A percentile compares a stretch with the other conserved stretches of the same genome.
Evolutionary conservation across 2,113 vertebrate species (phyloP).

Genomic region (Balaeniceps rex): DNA sequence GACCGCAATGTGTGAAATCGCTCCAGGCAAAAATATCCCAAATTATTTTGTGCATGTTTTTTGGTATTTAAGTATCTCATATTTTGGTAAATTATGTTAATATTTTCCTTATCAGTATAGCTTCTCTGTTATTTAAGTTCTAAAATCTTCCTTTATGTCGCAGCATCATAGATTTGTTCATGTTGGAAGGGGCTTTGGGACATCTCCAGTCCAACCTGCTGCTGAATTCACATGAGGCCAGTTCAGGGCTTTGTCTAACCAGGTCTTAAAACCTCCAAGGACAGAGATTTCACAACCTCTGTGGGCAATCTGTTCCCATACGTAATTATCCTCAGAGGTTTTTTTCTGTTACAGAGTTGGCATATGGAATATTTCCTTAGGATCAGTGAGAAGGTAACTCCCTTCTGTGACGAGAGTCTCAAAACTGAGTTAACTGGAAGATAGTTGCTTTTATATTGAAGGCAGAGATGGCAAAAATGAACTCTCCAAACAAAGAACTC

Average conservation of each 20-base stretch:
- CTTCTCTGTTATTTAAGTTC: neutral
- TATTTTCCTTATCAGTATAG: neutral
- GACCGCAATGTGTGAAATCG: neutral
- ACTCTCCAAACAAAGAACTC: neutral
- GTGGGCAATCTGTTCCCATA: neutral
- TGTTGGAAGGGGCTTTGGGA: neutral
- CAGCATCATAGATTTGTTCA: neutral
- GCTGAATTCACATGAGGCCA: neutral
- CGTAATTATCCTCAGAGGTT: neutral
- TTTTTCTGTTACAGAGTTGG: neutral
- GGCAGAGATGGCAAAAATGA: neutral
- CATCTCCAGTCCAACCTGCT: neutral
- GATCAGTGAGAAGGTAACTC: neutral
- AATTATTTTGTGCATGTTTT: neutral
- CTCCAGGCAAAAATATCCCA: neutral
- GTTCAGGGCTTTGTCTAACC: neutral
- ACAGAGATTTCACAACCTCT: neutral
- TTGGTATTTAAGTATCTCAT: neutral
- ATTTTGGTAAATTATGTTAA: neutral
- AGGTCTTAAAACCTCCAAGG: neutral
- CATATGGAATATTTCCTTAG: neutral
- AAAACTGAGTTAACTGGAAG: neutral
- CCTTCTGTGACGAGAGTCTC: neutral
- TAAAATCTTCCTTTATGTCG: neutral
- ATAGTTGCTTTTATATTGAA: neutral